Conservation (phyloP, 2,797 vertebrate species). For the Intellagama lesueurii region DNA sequence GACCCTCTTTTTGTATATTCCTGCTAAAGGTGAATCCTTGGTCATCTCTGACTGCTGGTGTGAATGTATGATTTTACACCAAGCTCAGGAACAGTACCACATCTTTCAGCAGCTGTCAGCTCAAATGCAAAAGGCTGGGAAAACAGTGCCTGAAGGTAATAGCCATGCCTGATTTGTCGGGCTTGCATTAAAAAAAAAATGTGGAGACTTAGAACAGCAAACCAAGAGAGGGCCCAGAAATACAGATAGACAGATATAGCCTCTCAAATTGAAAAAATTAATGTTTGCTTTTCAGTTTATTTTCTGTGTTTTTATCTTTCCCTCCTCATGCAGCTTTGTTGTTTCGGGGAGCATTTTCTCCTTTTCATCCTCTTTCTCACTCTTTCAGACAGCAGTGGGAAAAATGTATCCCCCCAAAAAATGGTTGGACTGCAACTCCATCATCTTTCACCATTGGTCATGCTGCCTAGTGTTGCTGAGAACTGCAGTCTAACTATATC, state of each 20-base stretch:
- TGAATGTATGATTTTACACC: neutral
- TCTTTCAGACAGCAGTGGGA: too few species aligned
- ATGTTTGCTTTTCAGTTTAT: neutral
- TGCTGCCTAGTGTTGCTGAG: too few species aligned
- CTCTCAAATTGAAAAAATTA: neutral
- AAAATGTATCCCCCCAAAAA: too few species aligned
- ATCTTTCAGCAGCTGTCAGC: neutral
- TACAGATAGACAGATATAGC: neutral
- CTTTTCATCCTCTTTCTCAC: neutral
- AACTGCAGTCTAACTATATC: too few species aligned
- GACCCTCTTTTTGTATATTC: neutral
- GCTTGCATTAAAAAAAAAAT: slow-evolving; percentile 3
- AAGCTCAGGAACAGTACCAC: neutral
- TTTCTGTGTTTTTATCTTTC: neutral
- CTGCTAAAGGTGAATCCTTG: neutral
- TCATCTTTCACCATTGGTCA: too few species aligned
- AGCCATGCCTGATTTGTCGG: accelerated
- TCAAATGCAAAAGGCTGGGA: accelerated
- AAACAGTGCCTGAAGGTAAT: neutral
- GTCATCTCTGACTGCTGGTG: neutral
- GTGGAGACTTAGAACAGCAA: neutral
- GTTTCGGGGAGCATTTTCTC: neutral
- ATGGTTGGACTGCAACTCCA: too few species aligned
- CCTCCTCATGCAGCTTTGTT: neutral
- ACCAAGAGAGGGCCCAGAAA: neutral